These are phyloP conservation scores for Lepidonotus clava DNA, from an alignment of 2,888 invertebrate genomes.

Conservation along the genomic window DNA sequence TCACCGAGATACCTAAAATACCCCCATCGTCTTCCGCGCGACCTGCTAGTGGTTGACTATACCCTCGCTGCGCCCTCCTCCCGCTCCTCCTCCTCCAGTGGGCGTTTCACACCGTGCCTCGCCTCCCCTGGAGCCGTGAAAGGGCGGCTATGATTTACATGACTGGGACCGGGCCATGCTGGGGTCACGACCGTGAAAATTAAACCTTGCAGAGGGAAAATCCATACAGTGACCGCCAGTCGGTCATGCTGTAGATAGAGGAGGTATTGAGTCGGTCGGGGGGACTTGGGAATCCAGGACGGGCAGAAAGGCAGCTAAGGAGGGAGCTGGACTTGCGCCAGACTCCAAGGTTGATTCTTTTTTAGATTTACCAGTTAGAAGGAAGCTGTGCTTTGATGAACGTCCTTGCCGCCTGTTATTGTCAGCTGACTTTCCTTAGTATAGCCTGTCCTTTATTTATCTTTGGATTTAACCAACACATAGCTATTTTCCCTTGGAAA, in stretches of 20 bases:
- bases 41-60: too few species aligned
- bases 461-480: too few species aligned
- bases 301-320: neutral
- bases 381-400: neutral
- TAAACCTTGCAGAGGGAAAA: constrained; percentile 8
- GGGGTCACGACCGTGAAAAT: constrained; percentile 8
- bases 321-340: neutral
- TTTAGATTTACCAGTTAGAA: neutral
- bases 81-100: too few species aligned
- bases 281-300: neutral
- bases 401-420: neutral
- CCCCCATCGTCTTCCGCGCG: too few species aligned
- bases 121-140: too few species aligned
- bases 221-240: neutral
- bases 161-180: neutral
- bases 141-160: neutral
- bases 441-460: too few species aligned
- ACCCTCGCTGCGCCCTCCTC: too few species aligned
- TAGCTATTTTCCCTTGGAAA: too few species aligned
- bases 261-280: neutral
- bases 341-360: neutral
- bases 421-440: too few species aligned
- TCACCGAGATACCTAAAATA: too few species aligned
- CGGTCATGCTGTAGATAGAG: neutral
- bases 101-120: too few species aligned